A percentile compares a stretch with the other conserved stretches of the same genome.
These are phyloP conservation scores for Rotaria socialis DNA, from an alignment of 2,888 invertebrate genomes.

Conservation along the genomic window DNA sequence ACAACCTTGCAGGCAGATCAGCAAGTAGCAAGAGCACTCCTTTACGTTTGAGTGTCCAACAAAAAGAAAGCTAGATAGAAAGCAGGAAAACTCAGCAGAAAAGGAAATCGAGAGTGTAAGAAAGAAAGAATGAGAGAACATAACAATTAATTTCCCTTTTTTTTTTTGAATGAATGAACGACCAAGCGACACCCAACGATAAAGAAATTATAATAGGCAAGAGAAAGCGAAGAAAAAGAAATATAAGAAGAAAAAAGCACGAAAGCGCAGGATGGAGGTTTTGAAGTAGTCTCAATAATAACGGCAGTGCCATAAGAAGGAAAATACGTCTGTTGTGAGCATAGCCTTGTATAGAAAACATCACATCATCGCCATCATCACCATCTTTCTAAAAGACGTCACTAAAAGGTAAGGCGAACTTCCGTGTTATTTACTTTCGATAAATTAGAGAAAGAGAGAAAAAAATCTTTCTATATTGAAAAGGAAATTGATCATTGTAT, in stretches of 20 bases:
- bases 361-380: neutral
- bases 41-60: neutral
- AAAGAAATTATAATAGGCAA: neutral
- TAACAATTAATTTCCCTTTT: constrained; percentile 19
- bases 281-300: neutral
- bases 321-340: neutral
- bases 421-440: neutral
- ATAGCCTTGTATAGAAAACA: neutral
- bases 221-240: neutral
- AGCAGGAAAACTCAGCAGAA: neutral
- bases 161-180: constrained; percentile 3
- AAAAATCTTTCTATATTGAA: neutral
- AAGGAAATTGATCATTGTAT: neutral
- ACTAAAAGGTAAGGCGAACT: neutral
- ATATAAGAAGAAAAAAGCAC: neutral
- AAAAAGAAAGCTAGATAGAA: neutral
- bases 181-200: neutral
- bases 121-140: neutral
- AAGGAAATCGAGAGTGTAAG: neutral
- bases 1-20: constrained; percentile 10
- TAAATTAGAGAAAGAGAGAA: neutral
- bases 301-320: neutral
- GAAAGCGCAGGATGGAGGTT: neutral
- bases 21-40: neutral
- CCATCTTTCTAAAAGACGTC: neutral